These are phyloP conservation scores for Thinocorus orbignyianus DNA, from an alignment of 2,113 vertebrate species.

Conservation along the genomic window DNA sequence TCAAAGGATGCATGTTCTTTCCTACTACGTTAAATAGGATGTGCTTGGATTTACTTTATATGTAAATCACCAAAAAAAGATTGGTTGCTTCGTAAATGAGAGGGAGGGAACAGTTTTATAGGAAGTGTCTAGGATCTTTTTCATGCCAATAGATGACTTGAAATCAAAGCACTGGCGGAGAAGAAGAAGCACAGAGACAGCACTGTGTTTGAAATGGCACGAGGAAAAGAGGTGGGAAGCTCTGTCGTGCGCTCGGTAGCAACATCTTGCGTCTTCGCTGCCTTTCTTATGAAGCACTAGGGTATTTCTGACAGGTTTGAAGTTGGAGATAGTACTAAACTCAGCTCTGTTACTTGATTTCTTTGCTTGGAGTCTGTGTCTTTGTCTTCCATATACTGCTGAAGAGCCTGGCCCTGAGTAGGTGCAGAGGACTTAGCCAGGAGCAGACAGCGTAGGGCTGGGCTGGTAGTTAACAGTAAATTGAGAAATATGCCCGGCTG, in stretches of 20 bases:
- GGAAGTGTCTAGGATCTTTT: neutral
- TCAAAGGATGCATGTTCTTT: neutral
- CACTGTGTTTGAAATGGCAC: neutral
- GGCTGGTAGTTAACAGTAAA: constrained; percentile 8
- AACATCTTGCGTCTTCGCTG: neutral
- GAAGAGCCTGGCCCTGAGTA: neutral
- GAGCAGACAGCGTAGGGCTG: neutral
- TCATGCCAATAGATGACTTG: neutral
- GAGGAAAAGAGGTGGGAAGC: neutral
- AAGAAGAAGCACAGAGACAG: neutral
- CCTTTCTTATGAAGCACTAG: neutral
- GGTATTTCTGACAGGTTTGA: neutral
- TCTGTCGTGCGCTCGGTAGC: rapidly evolving
- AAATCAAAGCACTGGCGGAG: neutral
- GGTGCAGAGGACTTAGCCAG: neutral
- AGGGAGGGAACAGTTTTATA: neutral
- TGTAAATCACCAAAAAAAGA: neutral
- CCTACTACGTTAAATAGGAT: neutral
- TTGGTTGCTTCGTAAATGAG: constrained; percentile 9
- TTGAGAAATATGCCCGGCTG: constrained; percentile 11
- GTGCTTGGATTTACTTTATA: neutral
- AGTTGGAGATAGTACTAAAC: neutral
- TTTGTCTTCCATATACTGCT: neutral
- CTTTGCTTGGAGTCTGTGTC: neutral
- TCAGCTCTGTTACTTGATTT: neutral